Evolutionary conservation across 2,113 vertebrate genomes (phyloP), one percentile per base, ranked within the genome.

Genomic region (Petroica traversi): DNA sequence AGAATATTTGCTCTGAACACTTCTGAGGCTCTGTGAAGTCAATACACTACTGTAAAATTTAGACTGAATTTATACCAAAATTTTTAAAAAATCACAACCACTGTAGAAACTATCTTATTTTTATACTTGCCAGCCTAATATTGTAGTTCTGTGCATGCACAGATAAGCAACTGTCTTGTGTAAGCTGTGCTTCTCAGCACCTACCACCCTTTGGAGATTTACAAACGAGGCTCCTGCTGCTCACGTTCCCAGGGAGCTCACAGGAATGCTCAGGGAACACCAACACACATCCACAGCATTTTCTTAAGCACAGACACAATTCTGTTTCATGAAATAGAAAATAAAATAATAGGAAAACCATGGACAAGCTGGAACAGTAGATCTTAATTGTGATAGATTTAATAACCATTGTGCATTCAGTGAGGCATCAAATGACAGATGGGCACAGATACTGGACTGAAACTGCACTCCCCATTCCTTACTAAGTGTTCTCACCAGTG

Each of bases 31-130:
- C 78, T 75, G 51, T 28, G 51, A 82, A 88, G 10, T 16, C 33
- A 92, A 79, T 9, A 80, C 71, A 83, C 33, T 68, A 66, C 25
- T 38, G 46, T n/a, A 73, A 92, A 88, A 92, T 80, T 79, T 45
- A 88, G 66, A 76, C 3, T 11, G 28, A 79, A 82, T 74, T 88
- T 69, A 49, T 20, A 85, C 9, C 20, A 57, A 51, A 69, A 66
- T 61, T 6, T 3, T 5, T 31, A 64, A 64, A 87, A 81, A 72
- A 55, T 52, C 74, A 61, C 48, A 91, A 34, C 26, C 36, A 52
- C 43, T 66, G 23, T 20, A 89, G 78, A 82, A 85, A 54, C 45
- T 49, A 87, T 88, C 55, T 92, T 93, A 91, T 93, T 94, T 91
- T 92, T 82, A 79, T 33, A 85, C 49, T 46, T 73, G 49, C n/a